Evolutionary conservation across 2,797 vertebrate species (phyloP).

Genomic region (Atherinosoma microstoma): DNA sequence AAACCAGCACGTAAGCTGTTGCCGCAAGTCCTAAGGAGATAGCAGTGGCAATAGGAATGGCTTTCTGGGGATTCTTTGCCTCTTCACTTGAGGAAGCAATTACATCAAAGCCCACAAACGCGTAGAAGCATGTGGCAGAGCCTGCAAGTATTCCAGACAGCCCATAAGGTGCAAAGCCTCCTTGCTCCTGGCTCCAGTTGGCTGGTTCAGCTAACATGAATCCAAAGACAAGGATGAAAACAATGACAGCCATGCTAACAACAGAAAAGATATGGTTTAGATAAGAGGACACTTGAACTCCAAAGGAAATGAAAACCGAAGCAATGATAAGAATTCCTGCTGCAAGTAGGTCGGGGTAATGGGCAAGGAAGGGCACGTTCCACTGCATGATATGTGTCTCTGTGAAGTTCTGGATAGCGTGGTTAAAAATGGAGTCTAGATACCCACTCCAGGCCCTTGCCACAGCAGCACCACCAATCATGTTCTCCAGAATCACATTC

Average conservation of each 20-base stretch:
- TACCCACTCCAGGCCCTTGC: constrained; percentile 97
- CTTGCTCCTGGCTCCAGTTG: constrained; percentile 91
- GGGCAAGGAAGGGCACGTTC: constrained; percentile 91
- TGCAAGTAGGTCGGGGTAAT: constrained; percentile 92
- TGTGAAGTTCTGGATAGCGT: constrained; percentile 93
- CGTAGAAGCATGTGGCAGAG: constrained; percentile 95
- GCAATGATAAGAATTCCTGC: constrained; percentile 90
- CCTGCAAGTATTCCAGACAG: constrained; percentile 93
- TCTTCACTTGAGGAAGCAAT: constrained; percentile 95
- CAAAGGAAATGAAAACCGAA: constrained; percentile 92
- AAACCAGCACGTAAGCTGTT: constrained; percentile 91
- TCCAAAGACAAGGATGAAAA: constrained; percentile 93
- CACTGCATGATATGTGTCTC: constrained; percentile 90
- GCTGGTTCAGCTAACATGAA: constrained; percentile 89
- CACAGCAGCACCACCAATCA: constrained; percentile 93
- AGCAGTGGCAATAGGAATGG: constrained; percentile 91
- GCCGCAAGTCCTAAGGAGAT: constrained; percentile 90
- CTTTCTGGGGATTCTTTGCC: constrained; percentile 90
- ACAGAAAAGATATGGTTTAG: constrained; percentile 93
- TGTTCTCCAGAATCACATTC: constrained; percentile 96
- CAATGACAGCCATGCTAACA: constrained; percentile 89
- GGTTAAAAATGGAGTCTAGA: constrained; percentile 94
- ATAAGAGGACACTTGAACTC: constrained; percentile 94
- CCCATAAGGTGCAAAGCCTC: constrained; percentile 92
- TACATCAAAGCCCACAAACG: constrained; percentile 96